A percentile compares a stretch with the other conserved stretches of the same genome.
Evolutionary conservation across 2,113 vertebrate genomes (phyloP).

Genomic region (Balaeniceps rex): DNA sequence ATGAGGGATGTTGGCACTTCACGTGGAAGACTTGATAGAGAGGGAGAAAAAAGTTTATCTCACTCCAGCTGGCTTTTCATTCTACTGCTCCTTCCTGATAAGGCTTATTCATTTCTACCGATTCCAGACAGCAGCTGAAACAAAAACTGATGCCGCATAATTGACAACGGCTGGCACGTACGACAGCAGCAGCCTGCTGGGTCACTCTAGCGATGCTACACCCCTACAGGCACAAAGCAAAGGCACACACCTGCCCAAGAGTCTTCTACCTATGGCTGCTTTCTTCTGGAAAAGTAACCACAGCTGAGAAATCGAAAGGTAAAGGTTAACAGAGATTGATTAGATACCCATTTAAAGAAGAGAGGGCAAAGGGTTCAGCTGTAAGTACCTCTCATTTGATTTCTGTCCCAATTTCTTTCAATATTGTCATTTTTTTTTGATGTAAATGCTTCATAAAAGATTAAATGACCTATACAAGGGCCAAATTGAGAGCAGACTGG

Average conservation of each 20-base stretch:
- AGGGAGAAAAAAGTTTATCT: not conserved
- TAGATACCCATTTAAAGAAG: not conserved
- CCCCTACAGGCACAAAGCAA: not conserved
- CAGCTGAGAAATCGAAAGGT: not conserved
- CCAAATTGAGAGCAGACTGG: not conserved
- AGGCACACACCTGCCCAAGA: not conserved
- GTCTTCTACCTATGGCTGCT: not conserved
- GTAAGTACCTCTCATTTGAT: not conserved
- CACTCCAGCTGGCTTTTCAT: not conserved
- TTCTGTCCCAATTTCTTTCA: not conserved
- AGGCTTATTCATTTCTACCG: not conserved
- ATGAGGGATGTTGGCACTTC: not conserved
- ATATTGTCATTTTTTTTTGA: not conserved
- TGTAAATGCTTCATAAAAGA: not conserved
- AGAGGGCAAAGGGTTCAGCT: not conserved
- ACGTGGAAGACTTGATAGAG: not conserved
- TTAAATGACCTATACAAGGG: not conserved
- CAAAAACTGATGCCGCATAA: not conserved
- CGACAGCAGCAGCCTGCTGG: not conserved
- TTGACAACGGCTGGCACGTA: accelerated
- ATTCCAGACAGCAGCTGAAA: not conserved
- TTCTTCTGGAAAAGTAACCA: not conserved
- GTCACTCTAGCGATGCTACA: not conserved
- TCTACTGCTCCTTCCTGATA: not conserved
- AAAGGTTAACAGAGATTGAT: not conserved